These are phyloP conservation scores for Glyphotaelius pellucidus DNA, from an alignment of 2,888 invertebrate genomes.

Conservation along the genomic window DNA sequence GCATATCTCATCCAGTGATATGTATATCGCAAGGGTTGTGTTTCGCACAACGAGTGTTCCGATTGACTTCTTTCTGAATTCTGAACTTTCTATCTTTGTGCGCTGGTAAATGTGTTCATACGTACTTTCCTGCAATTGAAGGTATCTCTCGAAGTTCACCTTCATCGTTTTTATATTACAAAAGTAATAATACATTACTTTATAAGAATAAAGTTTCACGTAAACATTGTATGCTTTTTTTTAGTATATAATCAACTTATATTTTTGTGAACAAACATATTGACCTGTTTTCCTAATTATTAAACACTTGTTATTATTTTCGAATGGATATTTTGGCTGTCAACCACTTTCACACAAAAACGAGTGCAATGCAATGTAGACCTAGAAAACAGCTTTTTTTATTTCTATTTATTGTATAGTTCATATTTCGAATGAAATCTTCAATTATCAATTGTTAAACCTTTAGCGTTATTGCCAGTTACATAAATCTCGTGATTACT, in stretches of 20 bases:
- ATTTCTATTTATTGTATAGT: too few relatives aligned
- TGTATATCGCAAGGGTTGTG: neutral
- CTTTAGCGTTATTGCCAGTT: neutral
- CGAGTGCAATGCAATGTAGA: too few relatives aligned
- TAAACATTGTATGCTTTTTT: neutral
- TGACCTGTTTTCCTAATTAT: neutral
- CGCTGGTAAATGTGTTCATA: neutral
- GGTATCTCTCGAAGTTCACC: neutral
- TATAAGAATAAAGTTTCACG: neutral
- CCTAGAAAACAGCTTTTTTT: too few relatives aligned
- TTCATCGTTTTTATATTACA: neutral
- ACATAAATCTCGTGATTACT: neutral
- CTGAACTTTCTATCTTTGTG: neutral
- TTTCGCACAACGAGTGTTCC: neutral
- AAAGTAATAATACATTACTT: neutral
- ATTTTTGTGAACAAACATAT: neutral
- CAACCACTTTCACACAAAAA: too few relatives aligned
- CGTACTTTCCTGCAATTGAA: neutral
- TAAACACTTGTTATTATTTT: neutral
- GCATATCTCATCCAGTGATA: neutral
- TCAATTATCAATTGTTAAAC: neutral
- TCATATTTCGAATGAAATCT: neutral
- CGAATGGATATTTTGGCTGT: too few relatives aligned
- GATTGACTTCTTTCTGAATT: constrained; percentile 4
- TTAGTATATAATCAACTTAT: neutral